A percentile compares a stretch with the other conserved stretches of the same genome.
phyloP scores from a whole-genome alignment of 2,888 invertebrate species.

The Toxonevra muliebris region DNA sequence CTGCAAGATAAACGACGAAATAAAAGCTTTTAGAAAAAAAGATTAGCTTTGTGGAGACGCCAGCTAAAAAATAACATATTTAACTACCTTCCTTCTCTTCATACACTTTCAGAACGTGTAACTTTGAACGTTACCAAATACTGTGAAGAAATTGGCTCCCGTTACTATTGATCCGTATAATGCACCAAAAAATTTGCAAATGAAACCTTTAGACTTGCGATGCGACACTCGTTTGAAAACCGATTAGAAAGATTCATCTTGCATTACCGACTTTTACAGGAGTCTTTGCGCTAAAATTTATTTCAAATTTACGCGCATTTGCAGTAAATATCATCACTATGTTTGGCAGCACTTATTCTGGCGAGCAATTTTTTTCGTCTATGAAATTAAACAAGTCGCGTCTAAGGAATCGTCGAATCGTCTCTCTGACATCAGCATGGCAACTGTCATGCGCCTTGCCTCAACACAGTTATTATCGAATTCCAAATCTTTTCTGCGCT shows the following conservation, averaged over 20 bases:
- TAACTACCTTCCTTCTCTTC: not conserved
- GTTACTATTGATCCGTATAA: conserved; percentile 8
- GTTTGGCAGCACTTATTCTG: conserved; percentile 8
- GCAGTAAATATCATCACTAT: conserved; percentile 1
- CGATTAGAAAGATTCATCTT: not conserved
- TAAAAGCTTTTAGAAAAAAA: not conserved
- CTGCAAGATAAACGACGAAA: not conserved
- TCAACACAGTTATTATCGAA: too few relatives aligned
- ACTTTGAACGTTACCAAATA: too few relatives aligned
- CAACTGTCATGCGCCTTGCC: not conserved
- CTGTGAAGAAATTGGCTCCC: not conserved
- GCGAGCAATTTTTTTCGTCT: conserved; percentile 17
- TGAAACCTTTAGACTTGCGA: conserved; percentile 5
- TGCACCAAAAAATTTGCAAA: not conserved
- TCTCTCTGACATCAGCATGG: not conserved
- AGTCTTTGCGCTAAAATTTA: not conserved
- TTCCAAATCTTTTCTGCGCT: too few relatives aligned
- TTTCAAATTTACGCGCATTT: conserved; percentile 8
- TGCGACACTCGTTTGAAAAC: conserved; percentile 1
- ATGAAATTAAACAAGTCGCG: conserved; percentile 3
- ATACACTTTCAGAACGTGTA: not conserved
- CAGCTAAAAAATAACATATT: not conserved
- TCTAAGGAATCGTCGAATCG: not conserved
- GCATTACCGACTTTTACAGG: conserved; percentile 4
- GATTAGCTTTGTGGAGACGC: too few relatives aligned